Evolutionary conservation across 1,140 invertebrate genomes (phyloP), one percentile per base, ranked within the genome.

Genomic region (Sitophilus oryzae): DNA sequence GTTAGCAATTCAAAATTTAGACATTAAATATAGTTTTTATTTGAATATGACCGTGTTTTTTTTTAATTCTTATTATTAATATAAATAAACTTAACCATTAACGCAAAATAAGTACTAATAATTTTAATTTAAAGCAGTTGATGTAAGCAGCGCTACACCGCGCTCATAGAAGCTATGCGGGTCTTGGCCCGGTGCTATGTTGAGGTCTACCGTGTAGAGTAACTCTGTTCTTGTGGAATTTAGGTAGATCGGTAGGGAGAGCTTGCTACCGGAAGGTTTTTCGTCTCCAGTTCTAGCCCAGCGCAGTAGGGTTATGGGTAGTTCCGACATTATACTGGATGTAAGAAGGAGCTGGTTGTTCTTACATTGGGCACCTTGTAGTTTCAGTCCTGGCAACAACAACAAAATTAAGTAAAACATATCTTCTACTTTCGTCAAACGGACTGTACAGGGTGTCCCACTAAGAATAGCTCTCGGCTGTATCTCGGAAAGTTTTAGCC

Each of bases 161-260:
- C 96, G 80, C 74, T 99, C 95, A 74, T 97, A 97, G 79, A 98
- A 95, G 70, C 86, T 90, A 71, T 90, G 91, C 57, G 84, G 86
- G 71, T 91, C 91, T 75, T 88, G 89, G 56, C 84, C 87, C 51
- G 85, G 80, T 23, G 89, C 89, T 25, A 93, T 85, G 61, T 91
- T 88, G 66, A 99, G 82, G 66, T 98, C 91, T 44, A 99, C 85
- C 0, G 93, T 97, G 74, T 98, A 98, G 46, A 99, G 75, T 40
- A 98, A 76, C 69, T 98, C 94, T 0, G 87, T 87, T 58, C 96
- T 82, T 2, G 94, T 96, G 21, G 93, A 89, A 75, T 99, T 98
- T 60, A 99, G 77, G 73, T 99, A 99, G 57, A 99, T 93, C 0
- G 96, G 96, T 45, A 99, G 78, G 1, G 90, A 91, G 14, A 98